A percentile compares a stretch with the other conserved stretches of the same genome.
Evolutionary conservation across 2,797 vertebrate genomes (phyloP).

Genomic region (Phyllotis vaccarum): DNA sequence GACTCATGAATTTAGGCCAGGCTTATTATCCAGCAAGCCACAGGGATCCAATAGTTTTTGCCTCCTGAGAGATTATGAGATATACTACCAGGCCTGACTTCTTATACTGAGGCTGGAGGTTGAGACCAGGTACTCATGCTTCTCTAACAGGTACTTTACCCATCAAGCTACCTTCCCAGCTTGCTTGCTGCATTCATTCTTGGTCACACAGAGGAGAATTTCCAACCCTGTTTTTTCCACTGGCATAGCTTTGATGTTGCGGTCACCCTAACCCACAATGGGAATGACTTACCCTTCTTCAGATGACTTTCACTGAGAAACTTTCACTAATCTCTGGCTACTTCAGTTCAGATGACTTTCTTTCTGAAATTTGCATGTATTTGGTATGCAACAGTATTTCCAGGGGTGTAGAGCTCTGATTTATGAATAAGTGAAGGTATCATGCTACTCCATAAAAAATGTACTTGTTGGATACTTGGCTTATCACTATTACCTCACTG

Average conservation of each 20-base stretch:
- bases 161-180: not conserved
- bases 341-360: slow-evolving; percentile 33
- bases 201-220: too few species aligned
- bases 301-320: not conserved
- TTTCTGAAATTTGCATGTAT: slow-evolving; percentile 65
- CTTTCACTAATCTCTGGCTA: not conserved
- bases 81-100: not conserved
- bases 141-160: not conserved
- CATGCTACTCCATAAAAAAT: not conserved
- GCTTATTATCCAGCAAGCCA: not conserved
- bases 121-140: not conserved
- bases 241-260: not conserved
- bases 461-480: accelerated
- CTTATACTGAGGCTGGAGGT: not conserved
- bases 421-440: slow-evolving; percentile 75
- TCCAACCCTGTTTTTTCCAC: not conserved
- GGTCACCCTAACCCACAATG: not conserved
- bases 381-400: slow-evolving; percentile 51
- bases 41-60: not conserved
- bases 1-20: not conserved
- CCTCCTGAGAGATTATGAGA: not conserved
- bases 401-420: not conserved
- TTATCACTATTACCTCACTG: slow-evolving; percentile 72
- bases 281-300: not conserved
- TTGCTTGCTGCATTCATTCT: not conserved